Evolutionary conservation across 2,888 invertebrate genomes (phyloP), one percentile per base, ranked within the genome.

Genomic region (Petrolisthes cinctipes): DNA sequence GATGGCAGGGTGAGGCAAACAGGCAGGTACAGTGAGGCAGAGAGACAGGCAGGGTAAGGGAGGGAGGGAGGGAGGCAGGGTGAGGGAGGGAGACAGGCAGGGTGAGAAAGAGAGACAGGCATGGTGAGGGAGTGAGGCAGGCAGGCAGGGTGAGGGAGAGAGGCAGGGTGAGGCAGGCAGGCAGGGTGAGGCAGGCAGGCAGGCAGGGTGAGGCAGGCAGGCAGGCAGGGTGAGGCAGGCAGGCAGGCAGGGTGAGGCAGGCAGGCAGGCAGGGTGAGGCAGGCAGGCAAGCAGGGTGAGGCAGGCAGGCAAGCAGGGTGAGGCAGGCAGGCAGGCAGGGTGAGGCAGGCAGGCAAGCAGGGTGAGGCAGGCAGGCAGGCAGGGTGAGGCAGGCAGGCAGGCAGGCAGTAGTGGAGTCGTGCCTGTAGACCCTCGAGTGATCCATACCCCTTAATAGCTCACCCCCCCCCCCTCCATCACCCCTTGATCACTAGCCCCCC

Each of bases 391-490:
- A n/a, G 71, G 71, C 71, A n/a, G n/a, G 71, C 61, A 61, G 71
- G n/a, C 20, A n/a, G 14, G 37, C 37, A 37, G 37, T 37, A 37
- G 37, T 37, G 2, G 37, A 37, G 37, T 75, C 23, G 37, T 56
- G 57, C 61, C 14, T 57, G 54, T 56, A 66, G 23, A 81, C 66
- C 61, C 81, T 37, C 66, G 66, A 81, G 81, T 81, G 81, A 81
- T 81, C 81, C 81, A 81, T 81, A 81, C 81, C 81, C 81, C 81
- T 81, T 81, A 81, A 81, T 81, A 17, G 61, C 17, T 23, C 37
- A 7, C 66, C 66, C 66, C 17, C 78, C 78, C 54, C 53, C 76
- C n/a, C 20, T 20, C 20, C 71, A n/a, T 20, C 6, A 6, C 20
- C 71, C 20, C 11, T n/a, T 20, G 14, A 14, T n/a, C n/a, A 6